These are phyloP conservation scores for Dreissena polymorpha DNA, from an alignment of 1,140 invertebrate species.

Conservation along the genomic window DNA sequence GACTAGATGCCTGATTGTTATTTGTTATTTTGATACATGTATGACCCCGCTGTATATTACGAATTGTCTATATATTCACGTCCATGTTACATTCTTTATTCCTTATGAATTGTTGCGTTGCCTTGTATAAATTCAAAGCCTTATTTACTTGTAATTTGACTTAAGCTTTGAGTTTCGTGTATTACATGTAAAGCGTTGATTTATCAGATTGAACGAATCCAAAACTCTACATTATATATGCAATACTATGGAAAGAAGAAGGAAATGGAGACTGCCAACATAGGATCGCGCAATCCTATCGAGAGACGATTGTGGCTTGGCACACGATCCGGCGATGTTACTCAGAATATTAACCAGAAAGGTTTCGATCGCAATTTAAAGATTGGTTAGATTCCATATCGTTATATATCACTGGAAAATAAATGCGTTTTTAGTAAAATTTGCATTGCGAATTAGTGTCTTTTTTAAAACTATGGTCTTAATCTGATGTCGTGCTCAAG, in stretches of 20 bases:
- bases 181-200: too few species aligned
- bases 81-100: too few species aligned
- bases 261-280: too few species aligned
- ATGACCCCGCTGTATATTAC: too few species aligned
- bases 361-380: constrained; percentile 44
- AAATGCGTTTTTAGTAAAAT: background rate
- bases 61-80: too few species aligned
- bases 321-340: constrained; percentile 3
- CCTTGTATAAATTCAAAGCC: too few species aligned
- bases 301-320: constrained; percentile 39
- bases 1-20: too few species aligned
- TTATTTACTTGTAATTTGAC: too few species aligned
- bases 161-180: too few species aligned
- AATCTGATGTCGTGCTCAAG: background rate
- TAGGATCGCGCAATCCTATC: constrained; percentile 11
- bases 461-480: background rate
- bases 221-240: constrained; percentile 27
- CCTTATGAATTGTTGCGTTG: too few species aligned
- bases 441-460: background rate
- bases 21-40: too few species aligned
- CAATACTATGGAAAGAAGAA: constrained; percentile 37
- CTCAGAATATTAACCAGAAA: constrained; percentile 11
- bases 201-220: constrained; percentile 47
- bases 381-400: too few species aligned
- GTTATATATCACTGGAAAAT: background rate